Base-by-base conservation (phyloP, 2,888 invertebrate species). In the Alcis repandata region DNA sequence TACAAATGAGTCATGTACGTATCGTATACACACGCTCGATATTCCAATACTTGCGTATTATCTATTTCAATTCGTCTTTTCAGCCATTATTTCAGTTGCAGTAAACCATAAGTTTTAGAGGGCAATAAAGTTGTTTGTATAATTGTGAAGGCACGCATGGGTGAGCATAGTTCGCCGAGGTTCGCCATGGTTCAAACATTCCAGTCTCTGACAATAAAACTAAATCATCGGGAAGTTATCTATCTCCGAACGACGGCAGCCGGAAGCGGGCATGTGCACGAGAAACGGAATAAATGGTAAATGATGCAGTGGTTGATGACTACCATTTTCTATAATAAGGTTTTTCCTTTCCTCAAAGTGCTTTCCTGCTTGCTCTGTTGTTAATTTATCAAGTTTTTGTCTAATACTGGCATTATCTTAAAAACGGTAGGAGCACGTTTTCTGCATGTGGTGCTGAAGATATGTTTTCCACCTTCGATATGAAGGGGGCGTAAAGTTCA, bases 221-320 rank as follows among this genome's bases (percentile, higher is more conserved):
- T 91, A 92, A 93, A 92, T 92, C 92, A 92, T 92, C 90, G 89
- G 90, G 91, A 93, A 92, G 92, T 91, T 92, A 92, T 92, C 88
- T 91, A 88, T 91, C 90, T 90, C 82, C 80, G 80, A 54, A 46
- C 76, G 83, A 74, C 81, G 85, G 81, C 83, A 81, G 79, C 75
- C 83, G 87, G 88, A 83, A 86, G 80, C 84, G 84, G 84, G 76
- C 87, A 87, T 90, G 87, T 87, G 87, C 83, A 84, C 80, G 80
- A 75, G 79, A 86, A 87, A 87, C 74, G 70, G 87, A 84, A 87
- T 85, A 85, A 71, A 88, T 84, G 87, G 86, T 91, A 84, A 91
- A 92, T 89, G 87, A 85, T 81, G 85, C 89, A 85, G 79, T 68
- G 76, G 74, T 82, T 27, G 77, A 86, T 83, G 82, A 85, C 80